Percentiles rank a stretch among this genome's conserved stretches.
Evolutionary conservation across 2,888 invertebrate species (phyloP).

Genomic region (Tuta absoluta): DNA sequence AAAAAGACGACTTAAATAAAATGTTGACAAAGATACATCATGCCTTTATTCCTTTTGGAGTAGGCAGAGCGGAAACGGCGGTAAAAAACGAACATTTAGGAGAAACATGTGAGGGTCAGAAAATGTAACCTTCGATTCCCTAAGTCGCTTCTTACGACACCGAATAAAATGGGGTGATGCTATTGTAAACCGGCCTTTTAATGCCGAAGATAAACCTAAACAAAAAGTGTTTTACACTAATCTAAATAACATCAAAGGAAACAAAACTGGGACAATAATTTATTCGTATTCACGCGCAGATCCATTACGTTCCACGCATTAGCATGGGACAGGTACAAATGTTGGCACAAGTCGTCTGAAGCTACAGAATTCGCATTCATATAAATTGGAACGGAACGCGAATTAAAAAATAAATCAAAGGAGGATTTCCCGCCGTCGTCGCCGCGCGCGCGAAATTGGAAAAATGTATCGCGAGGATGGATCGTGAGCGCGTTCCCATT

Average conservation of each 20-base stretch:
- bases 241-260: conserved; percentile 21
- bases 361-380: conserved; percentile 43
- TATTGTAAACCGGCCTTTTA: too few species aligned
- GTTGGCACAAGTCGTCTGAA: conserved; percentile 40
- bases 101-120: too few species aligned
- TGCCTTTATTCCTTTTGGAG: too few species aligned
- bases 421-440: conserved; percentile 75
- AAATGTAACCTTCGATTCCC: too few species aligned
- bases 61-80: too few species aligned
- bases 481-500: conserved; percentile 37
- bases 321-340: conserved; percentile 77
- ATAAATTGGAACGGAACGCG: conserved; percentile 77
- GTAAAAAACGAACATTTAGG: too few species aligned
- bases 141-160: too few species aligned
- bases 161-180: too few species aligned
- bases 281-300: conserved; percentile 26
- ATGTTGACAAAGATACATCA: too few species aligned
- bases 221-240: conserved; percentile 4
- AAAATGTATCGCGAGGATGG: conserved; percentile 55
- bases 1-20: too few species aligned
- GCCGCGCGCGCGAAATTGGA: conserved; percentile 72
- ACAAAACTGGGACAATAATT: conserved; percentile 20
- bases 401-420: conserved; percentile 82
- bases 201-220: not conserved
- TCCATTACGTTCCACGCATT: conserved; percentile 56